Percentiles rank a stretch among this genome's conserved stretches.
phyloP scores from a whole-genome alignment of 2,113 vertebrate species.

The Amazona guildingii region DNA sequence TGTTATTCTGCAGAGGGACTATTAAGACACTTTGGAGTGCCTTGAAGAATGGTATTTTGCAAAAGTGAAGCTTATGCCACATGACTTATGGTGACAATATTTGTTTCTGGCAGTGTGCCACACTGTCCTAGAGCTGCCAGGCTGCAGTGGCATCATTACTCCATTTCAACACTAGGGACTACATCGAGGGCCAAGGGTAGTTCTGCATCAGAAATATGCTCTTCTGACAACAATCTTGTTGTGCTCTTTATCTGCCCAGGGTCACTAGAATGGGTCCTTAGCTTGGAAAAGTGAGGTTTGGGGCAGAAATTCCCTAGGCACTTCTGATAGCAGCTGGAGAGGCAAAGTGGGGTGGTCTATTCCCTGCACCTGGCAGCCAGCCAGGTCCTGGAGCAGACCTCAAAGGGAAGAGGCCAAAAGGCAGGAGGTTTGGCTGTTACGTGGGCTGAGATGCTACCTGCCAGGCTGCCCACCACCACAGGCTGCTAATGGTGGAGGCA shows the following conservation, averaged over 20 bases:
- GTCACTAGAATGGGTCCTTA: background rate
- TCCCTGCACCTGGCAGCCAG: background rate
- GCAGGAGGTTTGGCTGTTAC: background rate
- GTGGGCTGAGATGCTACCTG: background rate
- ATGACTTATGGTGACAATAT: background rate
- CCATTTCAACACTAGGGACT: background rate
- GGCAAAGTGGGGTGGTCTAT: background rate
- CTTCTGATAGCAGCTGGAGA: background rate
- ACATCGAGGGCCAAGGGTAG: background rate
- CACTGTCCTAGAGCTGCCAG: background rate
- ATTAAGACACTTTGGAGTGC: background rate
- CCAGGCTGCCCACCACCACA: background rate
- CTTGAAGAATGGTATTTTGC: background rate
- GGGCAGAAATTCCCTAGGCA: background rate
- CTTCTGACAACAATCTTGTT: background rate
- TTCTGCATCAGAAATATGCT: background rate
- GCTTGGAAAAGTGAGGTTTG: background rate
- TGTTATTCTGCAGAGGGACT: slow-evolving; percentile 11
- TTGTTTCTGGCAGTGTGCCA: background rate
- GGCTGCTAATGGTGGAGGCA: background rate
- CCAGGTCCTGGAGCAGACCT: background rate
- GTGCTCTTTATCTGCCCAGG: background rate
- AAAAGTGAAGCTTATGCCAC: background rate
- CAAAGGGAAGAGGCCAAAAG: background rate
- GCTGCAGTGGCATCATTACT: background rate